These are phyloP conservation scores for Xiphorhynchus erythropygius DNA, from an alignment of 2,797 vertebrate species.

Conservation along the genomic window DNA sequence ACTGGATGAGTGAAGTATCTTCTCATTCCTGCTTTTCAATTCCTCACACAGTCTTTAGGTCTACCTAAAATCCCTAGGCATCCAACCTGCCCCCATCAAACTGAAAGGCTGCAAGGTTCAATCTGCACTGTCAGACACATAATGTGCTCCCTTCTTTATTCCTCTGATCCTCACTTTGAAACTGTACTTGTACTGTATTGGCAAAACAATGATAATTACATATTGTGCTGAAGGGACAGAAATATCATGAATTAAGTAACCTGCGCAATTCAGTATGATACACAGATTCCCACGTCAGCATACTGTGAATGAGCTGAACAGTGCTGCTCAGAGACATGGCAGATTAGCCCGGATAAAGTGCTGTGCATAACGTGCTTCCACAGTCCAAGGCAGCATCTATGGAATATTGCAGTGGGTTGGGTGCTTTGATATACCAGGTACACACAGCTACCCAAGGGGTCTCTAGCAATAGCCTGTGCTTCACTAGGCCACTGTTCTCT, in stretches of 20 bases:
- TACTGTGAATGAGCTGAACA: not conserved
- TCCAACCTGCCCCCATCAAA: not conserved
- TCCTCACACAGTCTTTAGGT: not conserved
- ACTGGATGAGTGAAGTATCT: not conserved
- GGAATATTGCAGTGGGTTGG: not conserved
- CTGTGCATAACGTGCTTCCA: not conserved
- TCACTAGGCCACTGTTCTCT: not conserved
- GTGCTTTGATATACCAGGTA: not conserved
- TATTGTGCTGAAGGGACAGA: not conserved
- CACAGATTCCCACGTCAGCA: not conserved
- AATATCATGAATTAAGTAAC: not conserved
- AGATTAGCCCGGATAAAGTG: not conserved
- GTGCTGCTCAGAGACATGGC: not conserved
- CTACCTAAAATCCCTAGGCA: not conserved
- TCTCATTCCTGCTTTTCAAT: not conserved
- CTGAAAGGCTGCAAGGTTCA: not conserved
- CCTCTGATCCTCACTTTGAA: not conserved
- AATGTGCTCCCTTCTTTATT: not conserved
- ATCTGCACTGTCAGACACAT: not conserved
- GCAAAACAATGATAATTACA: not conserved
- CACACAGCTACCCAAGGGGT: not conserved
- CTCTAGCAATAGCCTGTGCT: not conserved
- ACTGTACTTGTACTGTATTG: not conserved
- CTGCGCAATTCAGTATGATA: not conserved
- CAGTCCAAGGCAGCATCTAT: rapidly evolving